Base-by-base conservation (phyloP, 2,888 invertebrate genomes). In the Hypselothyrea guttata region DNA sequence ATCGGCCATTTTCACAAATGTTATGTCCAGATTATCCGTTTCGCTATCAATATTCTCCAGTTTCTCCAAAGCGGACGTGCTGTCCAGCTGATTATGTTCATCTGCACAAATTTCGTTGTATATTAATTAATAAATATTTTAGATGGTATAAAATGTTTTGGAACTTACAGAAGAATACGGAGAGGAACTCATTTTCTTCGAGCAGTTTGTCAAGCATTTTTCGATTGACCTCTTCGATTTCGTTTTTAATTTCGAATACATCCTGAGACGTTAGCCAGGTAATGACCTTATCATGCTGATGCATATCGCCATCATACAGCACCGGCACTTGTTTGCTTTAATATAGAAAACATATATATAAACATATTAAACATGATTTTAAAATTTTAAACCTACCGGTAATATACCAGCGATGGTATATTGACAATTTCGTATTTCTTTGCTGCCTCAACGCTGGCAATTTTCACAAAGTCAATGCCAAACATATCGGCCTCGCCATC, bases 181-280 rank as follows among this genome's bases (percentile, higher is more conserved):
- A 95, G 45, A 98, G 92, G 87, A 97, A 98, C 91, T 98, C 98
- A 84, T 97, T 97, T 89, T 98, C 98, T 74, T 97, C 96, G 48
- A 98, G 90, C 13, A 98, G 91, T 90, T 98, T 98, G 87, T 98
- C 97, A 84, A 98, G 91, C 97, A 98, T 98, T 91, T 98, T 97
- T 66, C 96, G 94, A 90, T 98, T 98, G 7, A 98, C 98, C 89
- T 98, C 98, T 89, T 98, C 98, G 86, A 98, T 98, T 92, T 97
- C 97, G 87, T 97, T 97, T 91, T 97, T 97, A 49, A 97, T 95
- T 90, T 97, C 97, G 90, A 97, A 97, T 49, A 97, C 96, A 88
- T 97, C 97, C 87, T 97, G 97, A 42, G 97, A 97, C 18, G 97
- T 97, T 35, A 97, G 90, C 97, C 97, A 97, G 65, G 94, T 93